These are phyloP conservation scores for Callyntrura guangdongensis DNA, from an alignment of 2,888 invertebrate genomes.

Conservation along the genomic window DNA sequence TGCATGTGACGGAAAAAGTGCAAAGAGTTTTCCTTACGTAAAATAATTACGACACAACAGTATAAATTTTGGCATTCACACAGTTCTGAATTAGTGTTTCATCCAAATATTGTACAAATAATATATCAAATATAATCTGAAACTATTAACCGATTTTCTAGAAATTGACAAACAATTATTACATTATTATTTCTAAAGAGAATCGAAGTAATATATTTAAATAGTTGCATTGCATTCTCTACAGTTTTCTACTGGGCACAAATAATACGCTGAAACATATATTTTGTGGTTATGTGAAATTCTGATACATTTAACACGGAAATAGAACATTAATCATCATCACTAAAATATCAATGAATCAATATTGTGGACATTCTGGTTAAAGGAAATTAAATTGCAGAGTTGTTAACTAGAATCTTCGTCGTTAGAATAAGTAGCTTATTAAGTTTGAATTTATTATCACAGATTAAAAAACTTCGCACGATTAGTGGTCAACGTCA, in stretches of 20 bases:
- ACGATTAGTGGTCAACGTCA: slow-evolving; percentile 1
- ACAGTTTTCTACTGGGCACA: slow-evolving; percentile 12
- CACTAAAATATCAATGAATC: too few relatives aligned
- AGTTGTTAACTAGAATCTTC: too few relatives aligned
- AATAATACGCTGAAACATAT: background rate
- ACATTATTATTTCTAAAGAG: background rate
- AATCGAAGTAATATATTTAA: slow-evolving; percentile 13
- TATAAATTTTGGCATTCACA: background rate
- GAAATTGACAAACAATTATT: slow-evolving; percentile 5
- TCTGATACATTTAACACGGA: background rate
- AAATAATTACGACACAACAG: background rate
- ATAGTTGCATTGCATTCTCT: slow-evolving; percentile 21
- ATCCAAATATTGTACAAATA: too few relatives aligned
- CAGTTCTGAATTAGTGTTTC: background rate
- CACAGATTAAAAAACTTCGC: too few relatives aligned
- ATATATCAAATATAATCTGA: slow-evolving; percentile 4
- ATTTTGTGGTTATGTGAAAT: background rate
- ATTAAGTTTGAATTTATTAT: too few relatives aligned
- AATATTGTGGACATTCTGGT: too few relatives aligned
- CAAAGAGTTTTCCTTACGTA: slow-evolving; percentile 1
- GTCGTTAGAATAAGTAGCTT: too few relatives aligned
- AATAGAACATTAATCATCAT: background rate
- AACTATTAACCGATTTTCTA: slow-evolving; percentile 4
- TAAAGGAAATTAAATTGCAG: too few relatives aligned
- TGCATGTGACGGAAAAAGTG: slow-evolving; percentile 29